phyloP scores from a whole-genome alignment of 1,140 invertebrate genomes.

The Macrosteles quadrilineatus region DNA sequence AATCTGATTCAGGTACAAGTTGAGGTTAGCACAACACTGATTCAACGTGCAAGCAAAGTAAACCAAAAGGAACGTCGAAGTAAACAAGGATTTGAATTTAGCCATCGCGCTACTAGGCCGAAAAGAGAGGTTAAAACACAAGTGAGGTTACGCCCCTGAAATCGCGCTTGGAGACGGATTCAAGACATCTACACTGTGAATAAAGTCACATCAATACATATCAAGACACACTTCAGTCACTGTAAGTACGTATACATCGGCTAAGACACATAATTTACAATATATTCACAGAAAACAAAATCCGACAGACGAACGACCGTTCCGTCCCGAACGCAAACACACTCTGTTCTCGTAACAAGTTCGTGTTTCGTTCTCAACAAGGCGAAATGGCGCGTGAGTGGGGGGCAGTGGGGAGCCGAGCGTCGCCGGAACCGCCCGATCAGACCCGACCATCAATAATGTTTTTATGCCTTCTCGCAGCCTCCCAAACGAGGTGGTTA shows the following conservation, averaged over 20 bases:
- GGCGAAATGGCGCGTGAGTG: neutral
- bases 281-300: neutral
- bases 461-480: conserved; percentile 22
- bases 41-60: neutral
- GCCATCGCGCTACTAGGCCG: conserved; percentile 1
- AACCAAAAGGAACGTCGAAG: neutral
- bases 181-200: neutral
- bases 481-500: conserved; percentile 22
- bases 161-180: neutral
- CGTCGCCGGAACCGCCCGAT: neutral
- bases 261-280: conserved; percentile 23
- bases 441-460: conserved; percentile 2
- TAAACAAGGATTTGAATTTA: conserved; percentile 1
- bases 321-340: neutral
- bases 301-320: conserved; percentile 1
- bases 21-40: conserved; percentile 21
- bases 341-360: neutral
- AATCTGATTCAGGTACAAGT: conserved; percentile 28
- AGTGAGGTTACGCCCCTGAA: conserved; percentile 15
- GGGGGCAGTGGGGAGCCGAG: neutral
- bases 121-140: conserved; percentile 24
- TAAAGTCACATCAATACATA: neutral
- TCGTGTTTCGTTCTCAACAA: conserved; percentile 1
- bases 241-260: conserved; percentile 16
- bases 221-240: conserved; percentile 5